A percentile compares a stretch with the other conserved stretches of the same genome.
Evolutionary conservation across 2,797 vertebrate genomes (phyloP).

Genomic region (Carduelis carduelis): DNA sequence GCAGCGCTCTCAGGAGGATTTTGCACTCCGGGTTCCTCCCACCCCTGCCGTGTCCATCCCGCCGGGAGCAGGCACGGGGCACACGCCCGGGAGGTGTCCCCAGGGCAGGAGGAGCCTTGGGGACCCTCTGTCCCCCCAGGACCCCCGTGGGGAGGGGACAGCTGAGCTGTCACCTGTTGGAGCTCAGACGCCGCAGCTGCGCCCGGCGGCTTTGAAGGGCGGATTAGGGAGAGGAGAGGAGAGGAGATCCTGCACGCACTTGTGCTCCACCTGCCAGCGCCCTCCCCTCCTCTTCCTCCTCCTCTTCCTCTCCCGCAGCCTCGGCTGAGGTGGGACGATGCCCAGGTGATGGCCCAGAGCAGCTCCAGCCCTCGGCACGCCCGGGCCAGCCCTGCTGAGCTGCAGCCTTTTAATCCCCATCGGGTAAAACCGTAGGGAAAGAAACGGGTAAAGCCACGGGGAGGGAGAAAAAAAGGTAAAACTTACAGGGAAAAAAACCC

Average conservation of each 20-base stretch:
- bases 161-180: conserved; percentile 66
- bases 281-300: background rate
- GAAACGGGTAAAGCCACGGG: fast-evolving
- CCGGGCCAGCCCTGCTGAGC: background rate
- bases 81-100: background rate
- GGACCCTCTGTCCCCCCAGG: background rate
- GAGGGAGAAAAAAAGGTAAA: background rate
- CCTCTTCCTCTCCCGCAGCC: background rate
- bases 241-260: background rate
- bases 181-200: conserved; percentile 63
- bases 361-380: background rate
- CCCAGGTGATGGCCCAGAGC: background rate
- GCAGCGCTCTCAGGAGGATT: background rate
- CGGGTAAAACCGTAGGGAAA: background rate
- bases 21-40: background rate
- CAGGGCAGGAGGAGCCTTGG: background rate
- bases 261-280: conserved; percentile 36
- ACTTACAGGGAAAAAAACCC: fast-evolving
- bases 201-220: conserved; percentile 24
- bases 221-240: conserved; percentile 40
- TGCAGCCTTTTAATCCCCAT: background rate
- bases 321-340: no score
- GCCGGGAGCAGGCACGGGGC: background rate
- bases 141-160: conserved; percentile 8
- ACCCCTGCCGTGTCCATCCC: background rate